A percentile compares a stretch with the other conserved stretches of the same genome.
phyloP scores from a whole-genome alignment of 2,113 vertebrate species.

The Leptocoma aspasia region DNA sequence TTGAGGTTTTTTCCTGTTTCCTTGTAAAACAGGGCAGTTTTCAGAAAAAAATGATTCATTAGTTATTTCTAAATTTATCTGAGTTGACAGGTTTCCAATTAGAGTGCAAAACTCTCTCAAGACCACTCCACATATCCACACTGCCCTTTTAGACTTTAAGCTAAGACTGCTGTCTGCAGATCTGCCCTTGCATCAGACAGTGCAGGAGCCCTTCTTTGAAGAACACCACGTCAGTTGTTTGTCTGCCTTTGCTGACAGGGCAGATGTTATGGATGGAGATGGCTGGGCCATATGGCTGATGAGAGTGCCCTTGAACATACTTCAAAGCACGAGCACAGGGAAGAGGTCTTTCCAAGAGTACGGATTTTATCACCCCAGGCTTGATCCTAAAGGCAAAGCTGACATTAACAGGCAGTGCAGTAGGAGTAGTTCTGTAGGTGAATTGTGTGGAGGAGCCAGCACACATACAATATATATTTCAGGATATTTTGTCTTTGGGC shows the following conservation, averaged over 20 bases:
- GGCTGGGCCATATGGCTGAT: not conserved
- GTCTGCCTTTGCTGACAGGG: not conserved
- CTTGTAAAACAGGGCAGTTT: not conserved
- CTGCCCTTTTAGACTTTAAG: not conserved
- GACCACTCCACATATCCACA: not conserved
- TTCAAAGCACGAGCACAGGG: not conserved
- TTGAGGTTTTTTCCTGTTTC: not conserved
- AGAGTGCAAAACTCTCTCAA: not conserved
- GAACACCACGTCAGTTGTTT: not conserved
- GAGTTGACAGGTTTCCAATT: not conserved
- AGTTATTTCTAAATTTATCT: not conserved
- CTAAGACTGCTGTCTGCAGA: not conserved
- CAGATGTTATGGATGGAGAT: not conserved
- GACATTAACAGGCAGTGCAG: not conserved
- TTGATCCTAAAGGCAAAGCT: not conserved
- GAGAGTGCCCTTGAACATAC: not conserved
- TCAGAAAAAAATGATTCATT: not conserved
- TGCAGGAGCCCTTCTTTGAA: not conserved
- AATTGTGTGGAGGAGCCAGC: not conserved
- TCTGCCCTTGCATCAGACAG: not conserved
- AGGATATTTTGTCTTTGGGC: not conserved
- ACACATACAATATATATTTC: rapidly evolving
- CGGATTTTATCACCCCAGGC: not conserved
- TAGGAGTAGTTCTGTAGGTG: not conserved
- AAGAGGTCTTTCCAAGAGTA: not conserved